Percentiles rank a stretch among this genome's conserved stretches.
Conservation (phyloP, 2,797 vertebrate species). For the Rhynchonycteris naso region DNA sequence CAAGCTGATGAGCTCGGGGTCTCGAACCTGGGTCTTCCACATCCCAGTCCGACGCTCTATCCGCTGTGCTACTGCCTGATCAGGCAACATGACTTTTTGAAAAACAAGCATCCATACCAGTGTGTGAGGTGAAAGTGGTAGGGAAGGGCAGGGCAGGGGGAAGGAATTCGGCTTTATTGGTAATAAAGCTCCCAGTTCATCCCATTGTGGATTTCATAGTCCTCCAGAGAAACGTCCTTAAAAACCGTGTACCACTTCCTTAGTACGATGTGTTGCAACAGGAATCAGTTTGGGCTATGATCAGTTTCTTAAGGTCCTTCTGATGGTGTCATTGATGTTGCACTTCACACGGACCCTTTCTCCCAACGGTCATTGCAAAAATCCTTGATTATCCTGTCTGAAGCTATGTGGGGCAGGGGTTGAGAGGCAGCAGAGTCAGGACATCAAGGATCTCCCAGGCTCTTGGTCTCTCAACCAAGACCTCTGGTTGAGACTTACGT, state of each 20-base stretch:
- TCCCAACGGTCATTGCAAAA: constrained; percentile 96
- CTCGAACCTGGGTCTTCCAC: no score
- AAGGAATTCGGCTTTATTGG: no score
- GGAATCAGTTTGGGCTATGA: constrained; percentile 95
- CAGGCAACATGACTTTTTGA: no score
- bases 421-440: not conserved
- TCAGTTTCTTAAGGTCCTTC: constrained; percentile 95
- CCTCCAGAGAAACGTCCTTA: not conserved
- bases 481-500: not conserved
- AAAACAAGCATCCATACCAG: no score
- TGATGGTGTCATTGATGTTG: constrained; percentile 95
- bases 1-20: no score
- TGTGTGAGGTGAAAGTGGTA: not conserved
- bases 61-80: no score
- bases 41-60: no score
- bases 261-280: constrained; percentile 93
- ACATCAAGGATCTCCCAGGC: not conserved
- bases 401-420: not conserved
- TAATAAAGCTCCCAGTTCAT: not conserved
- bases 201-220: not conserved
- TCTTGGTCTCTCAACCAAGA: no score
- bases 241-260: constrained; percentile 91
- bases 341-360: constrained; percentile 97
- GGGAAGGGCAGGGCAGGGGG: not conserved
- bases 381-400: constrained; percentile 92